Evolutionary conservation across 53 echinoderm and acorn worm species (phyloP), one percentile per base, ranked within the genome.

Genomic region (Crossaster papposus): DNA sequence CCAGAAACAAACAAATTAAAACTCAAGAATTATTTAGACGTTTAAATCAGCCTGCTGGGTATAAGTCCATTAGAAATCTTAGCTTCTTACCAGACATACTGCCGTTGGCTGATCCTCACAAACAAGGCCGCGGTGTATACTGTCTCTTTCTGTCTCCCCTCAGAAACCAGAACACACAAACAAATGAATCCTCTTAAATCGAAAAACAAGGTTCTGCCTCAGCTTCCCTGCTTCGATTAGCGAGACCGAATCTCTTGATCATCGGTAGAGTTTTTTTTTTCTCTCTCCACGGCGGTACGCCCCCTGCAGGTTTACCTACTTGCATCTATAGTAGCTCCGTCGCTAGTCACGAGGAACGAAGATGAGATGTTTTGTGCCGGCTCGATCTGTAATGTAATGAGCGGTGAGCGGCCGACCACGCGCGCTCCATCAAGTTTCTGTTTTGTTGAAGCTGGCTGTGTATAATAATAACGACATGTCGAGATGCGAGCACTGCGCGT

Each of bases 101-200:
- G 72, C 77, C 87, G 77, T 32, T 62, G 77, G 77, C 54, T 37
- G 87, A 77, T 33, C 50, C 74, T 52, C 30, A 28, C 51, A 36
- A n/a, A 51, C 37, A 29, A 77, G 44, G 32, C 55, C 4, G 58
- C 58, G 62, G 87, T 77, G 36, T 87, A 77, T 73, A 72, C 73
- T 62, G n/a, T 77, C 55, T 51, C 62, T 58, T 77, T 77, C 76
- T 62, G 22, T 33, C 77, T 34, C 63, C 36, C 54, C 63, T 31
- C 34, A 33, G 29, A 52, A 53, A 71, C 71, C 44, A 44, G 44
- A 44, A 44, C 9, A 44, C 6, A 36, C 14, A 31, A 77, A 58
- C 72, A 87, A 76, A 32, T 77, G 77, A 87, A 77, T 87, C 87
- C 87, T 77, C 87, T 87, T 77, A 37, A 74, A 74, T 74, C 28